Evolutionary conservation across 2,113 vertebrate genomes (phyloP), one percentile per base, ranked within the genome.

Genomic region (Tetrax tetrax): DNA sequence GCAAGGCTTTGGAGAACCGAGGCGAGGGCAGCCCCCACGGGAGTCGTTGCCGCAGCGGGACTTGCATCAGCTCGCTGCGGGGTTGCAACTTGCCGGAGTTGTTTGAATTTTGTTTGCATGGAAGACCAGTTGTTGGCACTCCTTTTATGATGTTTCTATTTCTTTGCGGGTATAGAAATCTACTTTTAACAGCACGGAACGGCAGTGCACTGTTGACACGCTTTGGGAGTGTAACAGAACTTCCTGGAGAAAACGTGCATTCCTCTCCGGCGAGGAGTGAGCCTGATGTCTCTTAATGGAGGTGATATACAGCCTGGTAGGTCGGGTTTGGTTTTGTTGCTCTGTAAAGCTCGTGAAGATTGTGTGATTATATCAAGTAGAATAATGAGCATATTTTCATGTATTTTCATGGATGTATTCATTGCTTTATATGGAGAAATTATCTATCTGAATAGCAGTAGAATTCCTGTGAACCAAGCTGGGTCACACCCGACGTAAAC

Each of bases 241-340:
- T 27, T 56, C 12, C 21, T 31, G 89, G 75, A 38, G 76, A 72
- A 68, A 83, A 20, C n/a, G 38, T 37, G 43, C 10, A 4, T 45
- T 78, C 41, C 57, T 57, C 54, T 66, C 9, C 1, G 22, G 29
- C 17, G 43, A 65, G 53, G 71, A 59, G 27, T 23, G n/a, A 48
- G 37, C 19, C 43, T 13, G 9, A 37, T 66, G 95, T 48, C 69
- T 87, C 63, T 21, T 94, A 75, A 98, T 98, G 98, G 98, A 98
- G 87, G 96, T 98, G 94, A 97, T 98, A 85, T 65, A 98, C 87
- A 98, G 95, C 90, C 96, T 98, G 97, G 97, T 98, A 96, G 78
- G 72, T 47, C 72, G n/a, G 31, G 33, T 86, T 75, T 63, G 66
- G 29, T 23, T 60, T 90, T 60, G 29, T 10, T 91, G 24, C 33